These are phyloP conservation scores for Coleophora deauratella DNA, from an alignment of 2,888 invertebrate genomes.

Conservation along the genomic window DNA sequence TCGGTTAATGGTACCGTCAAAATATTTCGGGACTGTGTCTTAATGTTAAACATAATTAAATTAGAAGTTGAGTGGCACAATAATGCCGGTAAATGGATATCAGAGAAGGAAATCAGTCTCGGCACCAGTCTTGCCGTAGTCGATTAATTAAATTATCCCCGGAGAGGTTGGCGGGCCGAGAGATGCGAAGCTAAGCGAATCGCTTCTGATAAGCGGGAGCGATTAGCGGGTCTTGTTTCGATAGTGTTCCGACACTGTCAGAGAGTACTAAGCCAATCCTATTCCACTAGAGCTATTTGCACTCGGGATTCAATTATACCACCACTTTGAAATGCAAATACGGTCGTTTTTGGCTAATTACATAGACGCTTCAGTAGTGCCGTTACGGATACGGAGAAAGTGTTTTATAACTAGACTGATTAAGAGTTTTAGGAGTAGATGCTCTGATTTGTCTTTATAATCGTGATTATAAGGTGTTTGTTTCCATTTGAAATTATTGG, in stretches of 20 bases:
- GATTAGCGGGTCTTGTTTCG: conserved; percentile 10
- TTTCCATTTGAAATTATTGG: too few relatives aligned
- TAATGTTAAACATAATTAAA: conserved; percentile 45
- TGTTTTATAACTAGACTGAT: too few relatives aligned
- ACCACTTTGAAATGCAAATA: conserved; percentile 72
- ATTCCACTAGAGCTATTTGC: conserved; percentile 69
- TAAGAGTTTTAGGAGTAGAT: too few relatives aligned
- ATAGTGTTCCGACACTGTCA: conserved; percentile 45
- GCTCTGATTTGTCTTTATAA: too few relatives aligned
- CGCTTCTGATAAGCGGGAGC: conserved; percentile 21
- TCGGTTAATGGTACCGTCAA: conserved; percentile 4
- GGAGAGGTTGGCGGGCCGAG: conserved; percentile 34
- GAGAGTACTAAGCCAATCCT: conserved; percentile 63
- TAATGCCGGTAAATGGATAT: conserved; percentile 63
- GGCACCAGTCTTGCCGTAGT: conserved; percentile 48
- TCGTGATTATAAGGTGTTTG: too few relatives aligned
- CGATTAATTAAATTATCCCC: conserved; percentile 65
- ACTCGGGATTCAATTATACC: conserved; percentile 65
- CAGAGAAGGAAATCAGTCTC: conserved; percentile 60
- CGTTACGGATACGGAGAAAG: conserved; percentile 4
- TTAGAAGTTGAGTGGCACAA: conserved; percentile 53
- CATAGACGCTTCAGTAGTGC: conserved; percentile 53
- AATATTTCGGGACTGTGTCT: conserved; percentile 24
- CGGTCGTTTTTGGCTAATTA: conserved; percentile 65
- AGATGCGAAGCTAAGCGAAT: conserved; percentile 24